Conservation (phyloP, 2,888 invertebrate genomes). For the Neuroscelio doddi region DNA sequence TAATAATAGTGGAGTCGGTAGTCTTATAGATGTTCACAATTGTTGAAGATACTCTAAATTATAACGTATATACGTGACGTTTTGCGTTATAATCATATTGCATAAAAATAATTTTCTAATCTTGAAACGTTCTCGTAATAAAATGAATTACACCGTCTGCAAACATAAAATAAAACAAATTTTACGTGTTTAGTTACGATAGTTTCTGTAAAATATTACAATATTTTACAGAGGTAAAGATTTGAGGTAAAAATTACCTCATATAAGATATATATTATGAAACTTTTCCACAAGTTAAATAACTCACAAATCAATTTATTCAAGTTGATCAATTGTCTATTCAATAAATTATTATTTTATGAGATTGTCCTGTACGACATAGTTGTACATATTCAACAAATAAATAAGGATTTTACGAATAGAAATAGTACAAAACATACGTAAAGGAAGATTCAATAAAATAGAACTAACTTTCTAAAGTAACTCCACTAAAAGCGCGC, state of each 20-base stretch:
- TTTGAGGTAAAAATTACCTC: too few relatives aligned
- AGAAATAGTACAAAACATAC: too few relatives aligned
- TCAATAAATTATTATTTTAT: too few relatives aligned
- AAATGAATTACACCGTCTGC: conserved; percentile 34
- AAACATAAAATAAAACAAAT: conserved; percentile 38
- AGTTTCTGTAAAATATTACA: conserved; percentile 40
- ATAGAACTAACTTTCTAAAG: background rate
- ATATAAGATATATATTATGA: too few relatives aligned
- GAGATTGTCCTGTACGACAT: too few relatives aligned
- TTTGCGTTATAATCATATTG: conserved; percentile 35
- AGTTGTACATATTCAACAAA: too few relatives aligned
- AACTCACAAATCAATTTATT: too few relatives aligned
- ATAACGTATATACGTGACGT: conserved; percentile 26
- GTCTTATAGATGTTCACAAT: conserved; percentile 16
- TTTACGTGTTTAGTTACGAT: conserved; percentile 34
- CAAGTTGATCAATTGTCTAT: too few relatives aligned
- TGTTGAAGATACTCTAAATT: conserved; percentile 22
- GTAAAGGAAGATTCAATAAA: too few relatives aligned
- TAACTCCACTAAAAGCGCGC: conserved; percentile 23
- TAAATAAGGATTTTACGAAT: too few relatives aligned
- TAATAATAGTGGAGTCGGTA: too few relatives aligned
- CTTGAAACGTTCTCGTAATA: conserved; percentile 33
- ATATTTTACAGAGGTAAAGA: conserved; percentile 23
- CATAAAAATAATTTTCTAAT: conserved; percentile 39
- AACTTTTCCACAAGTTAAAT: too few relatives aligned